Evolutionary conservation across 2,113 vertebrate genomes (phyloP), one percentile per base, ranked within the genome.

Genomic region (Acrocephalus arundinaceus): DNA sequence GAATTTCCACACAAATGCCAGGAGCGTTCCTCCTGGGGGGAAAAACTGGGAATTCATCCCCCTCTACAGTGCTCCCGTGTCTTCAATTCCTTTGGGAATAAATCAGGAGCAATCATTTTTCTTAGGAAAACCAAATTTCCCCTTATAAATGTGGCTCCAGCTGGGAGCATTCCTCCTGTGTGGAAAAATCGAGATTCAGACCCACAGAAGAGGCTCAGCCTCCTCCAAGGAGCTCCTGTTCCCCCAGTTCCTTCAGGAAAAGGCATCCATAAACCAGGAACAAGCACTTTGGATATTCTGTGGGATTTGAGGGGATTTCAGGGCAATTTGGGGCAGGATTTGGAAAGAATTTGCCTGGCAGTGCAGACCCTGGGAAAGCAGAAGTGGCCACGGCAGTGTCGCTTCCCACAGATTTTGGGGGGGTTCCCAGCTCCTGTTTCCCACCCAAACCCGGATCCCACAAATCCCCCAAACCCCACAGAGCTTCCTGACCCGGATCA

Each of bases 401-500:
- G 2, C 49, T 31, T 22, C 61, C 25, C 61, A 7, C 20, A 2
- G 41, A 12, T 13, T 17, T 24, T 5, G 4, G 15, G 15, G 41
- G 51, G 12, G 4, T 25, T 24, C 6, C 33, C 51, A 37, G 49
- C 61, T 15, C 54, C 49, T 4, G 0, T 12, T 66, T 31, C 51
- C 51, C n/a, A 25, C 8, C 6, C 20, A 7, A 37, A 4, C 2
- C 27, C 13, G 6, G 17, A 79, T 6, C 76, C 49, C 58, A 61
- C 7, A 13, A 7, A 75, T 3, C 24, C 72, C 71, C 19, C 41
- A 74, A 20, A 49, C 1, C 33, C 66, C 68, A 1, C 15, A 23
- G 15, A 17, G 33, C 8, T 13, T 13, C 52, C 78, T 70, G 54
- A 82, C 99, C 96, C 99, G 97, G 93, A 99, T 99, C 58, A 99